phyloP scores from a whole-genome alignment of 2,888 invertebrate genomes.

The Minunthozetes semirufus region DNA sequence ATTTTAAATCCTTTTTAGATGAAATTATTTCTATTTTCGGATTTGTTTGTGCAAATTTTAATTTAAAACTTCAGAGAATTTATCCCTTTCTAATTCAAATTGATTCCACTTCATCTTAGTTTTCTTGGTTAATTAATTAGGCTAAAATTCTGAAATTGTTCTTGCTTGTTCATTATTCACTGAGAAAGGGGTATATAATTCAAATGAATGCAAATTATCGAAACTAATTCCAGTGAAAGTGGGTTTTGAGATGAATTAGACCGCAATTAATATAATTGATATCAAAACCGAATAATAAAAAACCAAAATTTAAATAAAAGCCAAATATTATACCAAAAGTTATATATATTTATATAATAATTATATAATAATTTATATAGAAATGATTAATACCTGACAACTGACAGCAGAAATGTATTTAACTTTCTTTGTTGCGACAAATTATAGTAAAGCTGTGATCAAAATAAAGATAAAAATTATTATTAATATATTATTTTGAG shows the following conservation, averaged over 20 bases:
- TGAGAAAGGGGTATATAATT: too few species aligned
- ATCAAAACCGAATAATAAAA: not conserved
- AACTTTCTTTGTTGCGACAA: constrained; percentile 65
- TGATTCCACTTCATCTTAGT: too few species aligned
- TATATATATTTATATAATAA: not conserved
- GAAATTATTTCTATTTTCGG: too few species aligned
- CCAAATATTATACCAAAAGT: not conserved
- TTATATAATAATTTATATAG: not conserved
- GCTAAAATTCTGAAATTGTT: too few species aligned
- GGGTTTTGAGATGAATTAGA: not conserved
- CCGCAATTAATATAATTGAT: not conserved
- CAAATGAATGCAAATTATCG: too few species aligned
- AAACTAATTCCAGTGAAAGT: not conserved
- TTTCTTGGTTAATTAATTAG: too few species aligned
- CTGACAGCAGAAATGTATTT: constrained; percentile 68
- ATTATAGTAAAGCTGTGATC: constrained; percentile 55
- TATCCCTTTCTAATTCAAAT: too few species aligned
- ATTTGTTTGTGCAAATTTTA: too few species aligned
- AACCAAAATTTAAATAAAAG: not conserved
- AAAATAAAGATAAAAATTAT: not conserved
- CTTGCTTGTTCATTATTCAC: too few species aligned
- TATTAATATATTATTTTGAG: not conserved
- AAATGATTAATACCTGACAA: constrained; percentile 63
- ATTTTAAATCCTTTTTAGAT: too few species aligned
- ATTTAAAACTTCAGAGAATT: too few species aligned